Evolutionary conservation across 2,888 invertebrate genomes (phyloP).

Genomic region (Hanleya hanleyi): DNA sequence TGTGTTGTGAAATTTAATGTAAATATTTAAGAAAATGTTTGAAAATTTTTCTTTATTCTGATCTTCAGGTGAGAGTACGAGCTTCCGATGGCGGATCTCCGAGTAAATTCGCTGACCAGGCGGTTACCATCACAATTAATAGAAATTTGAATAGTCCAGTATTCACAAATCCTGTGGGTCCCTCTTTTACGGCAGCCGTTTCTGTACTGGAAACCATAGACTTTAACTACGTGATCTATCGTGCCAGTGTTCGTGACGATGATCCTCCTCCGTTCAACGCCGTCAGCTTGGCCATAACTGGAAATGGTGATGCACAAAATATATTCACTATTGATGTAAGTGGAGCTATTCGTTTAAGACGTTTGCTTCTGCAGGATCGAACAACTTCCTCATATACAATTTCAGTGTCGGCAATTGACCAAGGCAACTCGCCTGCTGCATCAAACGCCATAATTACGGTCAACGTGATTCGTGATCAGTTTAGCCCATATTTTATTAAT

Average conservation of each 20-base stretch:
- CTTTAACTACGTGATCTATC: slow-evolving; percentile 49
- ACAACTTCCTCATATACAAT: slow-evolving; percentile 18
- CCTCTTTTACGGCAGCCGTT: slow-evolving; percentile 40
- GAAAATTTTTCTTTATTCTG: not conserved
- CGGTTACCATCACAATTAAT: slow-evolving; percentile 52
- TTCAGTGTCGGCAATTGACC: slow-evolving; percentile 35
- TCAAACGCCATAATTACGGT: slow-evolving; percentile 52
- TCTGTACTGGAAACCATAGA: slow-evolving; percentile 53
- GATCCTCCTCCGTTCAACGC: slow-evolving; percentile 51
- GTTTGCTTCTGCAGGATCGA: slow-evolving; percentile 50
- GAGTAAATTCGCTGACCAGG: slow-evolving; percentile 35
- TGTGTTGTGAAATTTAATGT: no score
- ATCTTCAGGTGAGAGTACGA: slow-evolving; percentile 55
- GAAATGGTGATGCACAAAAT: slow-evolving; percentile 32
- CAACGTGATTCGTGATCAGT: slow-evolving; percentile 55
- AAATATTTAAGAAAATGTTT: not conserved
- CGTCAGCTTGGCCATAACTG: slow-evolving; percentile 46
- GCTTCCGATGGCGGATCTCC: slow-evolving; percentile 61
- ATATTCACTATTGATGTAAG: slow-evolving; percentile 54
- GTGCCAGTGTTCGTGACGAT: slow-evolving; percentile 57
- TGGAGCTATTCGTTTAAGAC: slow-evolving; percentile 53
- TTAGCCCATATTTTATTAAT: slow-evolving; percentile 50
- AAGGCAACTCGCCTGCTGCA: slow-evolving; percentile 42
- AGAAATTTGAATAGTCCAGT: slow-evolving; percentile 56
- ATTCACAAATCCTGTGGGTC: slow-evolving; percentile 43